A percentile compares a stretch with the other conserved stretches of the same genome.
phyloP scores from a whole-genome alignment of 2,888 invertebrate species.

The Ganaspis brasiliensis region DNA sequence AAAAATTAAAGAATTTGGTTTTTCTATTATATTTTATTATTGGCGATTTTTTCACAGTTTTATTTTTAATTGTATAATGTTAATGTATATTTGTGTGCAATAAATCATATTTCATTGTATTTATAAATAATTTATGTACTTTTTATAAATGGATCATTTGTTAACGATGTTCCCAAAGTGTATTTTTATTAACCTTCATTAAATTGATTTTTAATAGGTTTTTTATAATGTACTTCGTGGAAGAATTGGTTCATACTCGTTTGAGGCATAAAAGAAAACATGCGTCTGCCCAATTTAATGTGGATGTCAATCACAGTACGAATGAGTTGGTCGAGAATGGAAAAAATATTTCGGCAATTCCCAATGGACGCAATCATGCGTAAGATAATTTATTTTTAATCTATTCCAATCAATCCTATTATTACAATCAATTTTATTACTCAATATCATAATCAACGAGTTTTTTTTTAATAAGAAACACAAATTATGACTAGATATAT shows the following conservation, averaged over 20 bases:
- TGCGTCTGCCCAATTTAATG: constrained; percentile 59
- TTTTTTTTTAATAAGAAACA: background rate
- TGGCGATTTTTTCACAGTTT: no score
- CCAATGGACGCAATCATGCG: constrained; percentile 32
- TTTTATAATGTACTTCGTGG: constrained; percentile 84
- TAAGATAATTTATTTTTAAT: constrained; percentile 28
- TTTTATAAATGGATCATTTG: no score
- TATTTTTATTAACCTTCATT: background rate
- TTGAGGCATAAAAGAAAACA: constrained; percentile 78
- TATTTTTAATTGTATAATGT: no score
- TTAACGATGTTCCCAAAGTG: no score
- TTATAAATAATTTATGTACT: no score
- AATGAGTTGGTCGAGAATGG: constrained; percentile 76
- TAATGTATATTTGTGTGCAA: no score
- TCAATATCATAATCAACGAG: no score
- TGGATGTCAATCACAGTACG: constrained; percentile 71
- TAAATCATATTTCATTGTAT: no score
- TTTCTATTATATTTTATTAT: no score
- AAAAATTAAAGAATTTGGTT: background rate
- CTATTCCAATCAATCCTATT: background rate
- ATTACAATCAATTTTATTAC: background rate
- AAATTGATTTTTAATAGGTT: constrained; percentile 65
- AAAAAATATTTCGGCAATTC: constrained; percentile 24
- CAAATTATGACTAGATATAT: no score
- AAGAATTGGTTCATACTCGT: constrained; percentile 88